These are phyloP conservation scores for Turritopsis rubra DNA, from an alignment of 30 jellyfish, hydroid and myxozoan species.

Conservation along the genomic window DNA sequence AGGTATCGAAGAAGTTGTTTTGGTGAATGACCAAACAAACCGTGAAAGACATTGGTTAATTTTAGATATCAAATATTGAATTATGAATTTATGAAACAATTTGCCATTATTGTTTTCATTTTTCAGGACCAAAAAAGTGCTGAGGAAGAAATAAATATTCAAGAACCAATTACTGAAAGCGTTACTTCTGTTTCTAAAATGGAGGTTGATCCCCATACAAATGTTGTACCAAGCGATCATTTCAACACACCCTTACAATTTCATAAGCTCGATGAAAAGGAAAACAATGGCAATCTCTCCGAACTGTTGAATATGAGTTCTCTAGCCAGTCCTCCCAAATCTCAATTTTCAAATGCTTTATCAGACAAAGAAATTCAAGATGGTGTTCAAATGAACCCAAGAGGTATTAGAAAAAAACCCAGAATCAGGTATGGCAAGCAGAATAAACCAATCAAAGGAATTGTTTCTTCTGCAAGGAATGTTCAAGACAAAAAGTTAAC, in stretches of 20 bases:
- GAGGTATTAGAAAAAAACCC: neutral
- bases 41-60: too few relatives aligned
- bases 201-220: neutral
- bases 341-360: neutral
- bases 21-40: too few relatives aligned
- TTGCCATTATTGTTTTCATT: neutral
- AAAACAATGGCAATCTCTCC: neutral
- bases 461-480: neutral
- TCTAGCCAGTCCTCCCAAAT: neutral
- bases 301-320: neutral
- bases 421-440: neutral
- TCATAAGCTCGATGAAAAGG: neutral
- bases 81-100: too few relatives aligned
- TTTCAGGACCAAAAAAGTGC: neutral
- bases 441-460: neutral
- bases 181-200: neutral
- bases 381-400: neutral
- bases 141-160: neutral
- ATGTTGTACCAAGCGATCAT: neutral
- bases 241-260: neutral
- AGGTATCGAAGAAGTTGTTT: too few relatives aligned
- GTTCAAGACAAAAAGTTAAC: neutral
- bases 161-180: neutral
- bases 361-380: neutral
- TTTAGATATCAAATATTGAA: too few relatives aligned